Evolutionary conservation across 2,888 invertebrate species (phyloP).

Genomic region (Trileptium ribeirensis): DNA sequence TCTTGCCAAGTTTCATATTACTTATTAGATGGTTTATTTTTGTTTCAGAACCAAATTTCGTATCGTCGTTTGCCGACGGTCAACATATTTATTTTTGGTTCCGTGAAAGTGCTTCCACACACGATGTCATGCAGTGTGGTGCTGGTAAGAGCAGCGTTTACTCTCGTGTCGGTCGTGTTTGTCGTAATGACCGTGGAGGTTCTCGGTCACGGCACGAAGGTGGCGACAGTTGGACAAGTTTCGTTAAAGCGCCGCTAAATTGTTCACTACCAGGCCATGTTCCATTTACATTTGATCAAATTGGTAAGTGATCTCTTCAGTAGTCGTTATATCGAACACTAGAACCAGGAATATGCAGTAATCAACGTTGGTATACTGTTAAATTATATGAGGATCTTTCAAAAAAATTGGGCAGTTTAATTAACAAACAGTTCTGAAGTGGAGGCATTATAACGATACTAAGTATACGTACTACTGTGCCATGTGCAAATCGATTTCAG

Average conservation of each 20-base stretch:
- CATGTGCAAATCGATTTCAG: no score
- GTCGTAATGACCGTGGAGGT: conserved; percentile 85
- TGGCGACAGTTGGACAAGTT: conserved; percentile 75
- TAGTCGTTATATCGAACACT: no score
- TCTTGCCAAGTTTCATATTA: no score
- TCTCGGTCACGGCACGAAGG: conserved; percentile 56
- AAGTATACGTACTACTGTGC: no score
- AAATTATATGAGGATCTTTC: no score
- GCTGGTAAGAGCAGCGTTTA: conserved; percentile 72
- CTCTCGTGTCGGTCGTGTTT: conserved; percentile 85
- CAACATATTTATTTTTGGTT: conserved; percentile 86
- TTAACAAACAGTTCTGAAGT: no score
- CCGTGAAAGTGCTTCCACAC: conserved; percentile 79
- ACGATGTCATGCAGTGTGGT: conserved; percentile 80
- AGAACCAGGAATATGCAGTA: no score
- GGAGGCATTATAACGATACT: no score
- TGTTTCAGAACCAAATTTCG: conserved; percentile 76
- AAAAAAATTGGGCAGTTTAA: no score
- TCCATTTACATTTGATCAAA: conserved; percentile 94
- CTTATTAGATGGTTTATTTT: no score
- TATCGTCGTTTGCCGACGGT: conserved; percentile 74
- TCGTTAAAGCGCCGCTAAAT: conserved; percentile 83
- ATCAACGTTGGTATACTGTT: no score
- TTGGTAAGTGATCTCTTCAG: no score
- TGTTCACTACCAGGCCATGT: conserved; percentile 91